Evolutionary conservation across 2,797 vertebrate genomes (phyloP), one percentile per base, ranked within the genome.

Genomic region (Siniperca scherzeri): DNA sequence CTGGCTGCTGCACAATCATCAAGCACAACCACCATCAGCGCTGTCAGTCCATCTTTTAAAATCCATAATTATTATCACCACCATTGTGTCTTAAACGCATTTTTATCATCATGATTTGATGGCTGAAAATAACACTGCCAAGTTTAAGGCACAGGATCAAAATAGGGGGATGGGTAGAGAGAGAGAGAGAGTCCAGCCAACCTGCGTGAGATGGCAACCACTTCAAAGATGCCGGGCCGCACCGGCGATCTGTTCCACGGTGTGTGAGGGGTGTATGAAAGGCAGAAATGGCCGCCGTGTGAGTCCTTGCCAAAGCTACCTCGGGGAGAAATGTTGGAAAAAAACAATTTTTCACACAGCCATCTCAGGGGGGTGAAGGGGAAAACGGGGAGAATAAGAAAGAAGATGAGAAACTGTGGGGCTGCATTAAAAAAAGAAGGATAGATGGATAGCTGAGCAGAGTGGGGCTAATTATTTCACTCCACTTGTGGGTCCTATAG

Each of bases 261-360:
- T 78, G 90, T 91, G 93, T 92, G 91, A 95, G 93, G 92, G 93
- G 90, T 91, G 88, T 95, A 94, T 96, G 94, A 96, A 96, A 96
- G 95, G 93, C 93, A 94, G 89, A 94, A 93, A 94, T 93, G 93
- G 95, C 92, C 94, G 92, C 89, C 82, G 92, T 95, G 91, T 96
- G 94, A 94, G 90, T 88, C 83, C 78, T 85, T 95, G 95, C 95
- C 96, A 96, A 94, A 92, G 93, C 92, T 94, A 96, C 95, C 95
- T 95, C 93, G 2, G 95, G 95, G 94, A 95, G 83, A 95, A 94
- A 93, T 93, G 91, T 95, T 95, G 92, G 93, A 95, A 96, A 96
- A 96, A 95, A 93, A 88, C 14, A 70, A 93, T 95, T 96, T 95
- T 95, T 96, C 91, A 92, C 93, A 94, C 92, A 92, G 84, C 80